Evolutionary conservation across 64 coral and sea anemone genomes (phyloP), one percentile per base, ranked within the genome.

Genomic region (Acropora yongei): DNA sequence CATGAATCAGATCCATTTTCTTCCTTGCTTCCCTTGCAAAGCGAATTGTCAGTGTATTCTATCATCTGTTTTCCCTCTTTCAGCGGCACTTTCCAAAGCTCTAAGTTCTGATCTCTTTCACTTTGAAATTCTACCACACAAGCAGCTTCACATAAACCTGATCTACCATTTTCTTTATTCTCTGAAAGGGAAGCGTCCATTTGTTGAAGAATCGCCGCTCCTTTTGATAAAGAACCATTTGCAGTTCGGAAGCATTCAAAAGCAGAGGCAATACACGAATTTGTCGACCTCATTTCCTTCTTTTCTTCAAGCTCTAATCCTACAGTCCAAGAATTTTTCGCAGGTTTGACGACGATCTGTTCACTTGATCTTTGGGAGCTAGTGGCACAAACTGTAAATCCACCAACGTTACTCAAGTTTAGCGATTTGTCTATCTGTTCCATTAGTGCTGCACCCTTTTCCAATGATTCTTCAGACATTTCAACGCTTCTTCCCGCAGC

Each of bases 401-500:
- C 17, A 1, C 10, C 1, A 13, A 6, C 11, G 44, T 78, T 17
- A 4, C 11, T 78, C 3, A 16, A 44, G 10, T 61, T 20, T 60
- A 81, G 19, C 16, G 79, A 81, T 58, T 17, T 69, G 43, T 72
- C 82, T 71, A 72, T 85, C 61, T 85, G 43, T 1, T 85, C 44
- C 66, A 72, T 69, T 74, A 87, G 87, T 0, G 74, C 60, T 39
- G 76, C 84, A 7, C 82, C 91, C 55, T 87, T 92, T 18, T 87
- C 13, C 2, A 87, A 12, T 14, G 91, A 44, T n/a, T 87, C 74
- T 58, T 51, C 48, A 44, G 82, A 92, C 11, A 92, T 76, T 13
- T 86, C 80, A 5, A 92, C 74, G 17, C 49, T 60, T 50, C 85
- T 42, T 13, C 90, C 90, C 67, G 82, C 57, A 49, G 82, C 91